These are phyloP conservation scores for Drosophila meridionalis DNA, from an alignment of 2,888 invertebrate species.

Conservation along the genomic window DNA sequence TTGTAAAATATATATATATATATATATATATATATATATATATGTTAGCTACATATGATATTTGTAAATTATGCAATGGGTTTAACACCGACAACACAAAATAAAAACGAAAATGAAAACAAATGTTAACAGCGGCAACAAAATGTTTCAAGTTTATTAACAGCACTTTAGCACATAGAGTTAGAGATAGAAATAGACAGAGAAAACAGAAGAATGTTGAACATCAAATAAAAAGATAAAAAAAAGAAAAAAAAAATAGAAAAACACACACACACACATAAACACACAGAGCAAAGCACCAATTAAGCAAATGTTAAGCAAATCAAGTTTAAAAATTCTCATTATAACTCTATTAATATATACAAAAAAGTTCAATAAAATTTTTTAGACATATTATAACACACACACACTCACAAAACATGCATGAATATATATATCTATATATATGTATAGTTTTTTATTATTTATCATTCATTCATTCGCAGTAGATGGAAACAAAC, in stretches of 20 bases:
- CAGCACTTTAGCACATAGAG: constrained; percentile 66
- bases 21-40: constrained; percentile 38
- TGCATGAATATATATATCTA: constrained; percentile 9
- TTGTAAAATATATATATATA: constrained; percentile 48
- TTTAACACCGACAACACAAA: constrained; percentile 18
- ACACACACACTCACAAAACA: constrained; percentile 20
- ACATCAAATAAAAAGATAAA: constrained; percentile 5
- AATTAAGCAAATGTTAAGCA: constrained; percentile 52
- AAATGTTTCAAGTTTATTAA: constrained; percentile 62
- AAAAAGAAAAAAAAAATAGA: constrained; percentile 3
- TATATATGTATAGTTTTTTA: constrained; percentile 12
- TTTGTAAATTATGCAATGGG: constrained; percentile 38
- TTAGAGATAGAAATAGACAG: constrained; percentile 41
- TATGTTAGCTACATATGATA: constrained; percentile 41
- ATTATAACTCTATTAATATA: constrained; percentile 39
- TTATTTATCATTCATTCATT: constrained; percentile 7
- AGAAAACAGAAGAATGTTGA: constrained; percentile 14
- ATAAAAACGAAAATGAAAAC: constrained; percentile 12
- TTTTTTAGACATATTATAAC: constrained; percentile 6
- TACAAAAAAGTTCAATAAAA: constrained; percentile 11
- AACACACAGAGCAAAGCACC: constrained; percentile 39
- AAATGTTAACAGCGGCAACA: constrained; percentile 61
- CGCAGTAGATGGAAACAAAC: constrained; percentile 17
- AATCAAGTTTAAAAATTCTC: constrained; percentile 62
- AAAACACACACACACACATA: constrained; percentile 10